Conservation (phyloP, 2,888 invertebrate genomes). For the Hyposoter didymator region DNA sequence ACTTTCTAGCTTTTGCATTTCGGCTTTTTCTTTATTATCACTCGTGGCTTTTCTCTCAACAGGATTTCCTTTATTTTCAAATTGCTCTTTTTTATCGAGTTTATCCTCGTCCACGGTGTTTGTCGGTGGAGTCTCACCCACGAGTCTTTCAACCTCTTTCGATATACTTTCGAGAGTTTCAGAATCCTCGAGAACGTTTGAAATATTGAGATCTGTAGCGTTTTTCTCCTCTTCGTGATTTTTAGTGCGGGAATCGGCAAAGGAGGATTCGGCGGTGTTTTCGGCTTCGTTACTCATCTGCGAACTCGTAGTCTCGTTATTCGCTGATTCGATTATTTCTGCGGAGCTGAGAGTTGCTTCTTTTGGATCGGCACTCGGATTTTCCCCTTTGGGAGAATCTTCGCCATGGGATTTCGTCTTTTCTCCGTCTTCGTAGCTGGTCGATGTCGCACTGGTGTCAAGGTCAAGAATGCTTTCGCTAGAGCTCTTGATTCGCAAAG, state of each 20-base stretch:
- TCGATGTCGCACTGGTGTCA: slow-evolving; percentile 39
- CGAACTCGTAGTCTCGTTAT: neutral
- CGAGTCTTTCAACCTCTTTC: slow-evolving; percentile 78
- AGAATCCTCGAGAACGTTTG: slow-evolving; percentile 71
- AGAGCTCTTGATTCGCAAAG: slow-evolving; percentile 52
- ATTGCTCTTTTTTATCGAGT: neutral
- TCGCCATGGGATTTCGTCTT: neutral
- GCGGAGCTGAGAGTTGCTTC: slow-evolving; percentile 30
- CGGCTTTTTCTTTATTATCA: slow-evolving; percentile 5
- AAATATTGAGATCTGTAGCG: slow-evolving; percentile 44
- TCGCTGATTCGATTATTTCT: neutral
- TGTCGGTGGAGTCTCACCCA: slow-evolving; percentile 70
- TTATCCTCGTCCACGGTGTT: slow-evolving; percentile 1
- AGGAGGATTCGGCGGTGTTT: slow-evolving; percentile 36
- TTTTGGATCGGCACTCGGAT: slow-evolving; percentile 42
- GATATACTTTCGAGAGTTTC: slow-evolving; percentile 82
- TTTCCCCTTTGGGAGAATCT: slow-evolving; percentile 18
- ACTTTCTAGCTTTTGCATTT: slow-evolving; percentile 18
- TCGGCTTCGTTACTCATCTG: slow-evolving; percentile 35
- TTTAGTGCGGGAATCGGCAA: neutral
- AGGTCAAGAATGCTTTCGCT: slow-evolving; percentile 42
- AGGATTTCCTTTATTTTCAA: slow-evolving; percentile 6
- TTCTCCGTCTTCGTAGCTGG: slow-evolving; percentile 28
- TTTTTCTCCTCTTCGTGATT: slow-evolving; percentile 33
- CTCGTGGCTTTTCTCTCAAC: slow-evolving; percentile 20